Evolutionary conservation across 2,113 vertebrate species (phyloP).

Genomic region (Mirounga angustirostris): DNA sequence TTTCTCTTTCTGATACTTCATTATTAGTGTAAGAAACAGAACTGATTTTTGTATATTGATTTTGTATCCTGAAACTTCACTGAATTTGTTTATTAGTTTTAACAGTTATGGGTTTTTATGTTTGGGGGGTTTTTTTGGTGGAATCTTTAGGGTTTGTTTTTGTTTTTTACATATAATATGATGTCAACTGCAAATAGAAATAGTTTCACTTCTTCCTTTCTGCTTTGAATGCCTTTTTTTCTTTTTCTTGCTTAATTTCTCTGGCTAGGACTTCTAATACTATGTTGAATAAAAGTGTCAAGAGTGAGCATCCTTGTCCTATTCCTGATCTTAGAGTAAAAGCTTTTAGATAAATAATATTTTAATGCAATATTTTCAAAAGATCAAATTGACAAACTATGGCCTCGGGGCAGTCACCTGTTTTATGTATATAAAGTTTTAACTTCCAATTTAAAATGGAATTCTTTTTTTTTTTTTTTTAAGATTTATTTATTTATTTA

Average conservation of each 20-base stretch:
- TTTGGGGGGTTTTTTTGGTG: background rate
- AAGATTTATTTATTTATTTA: no score
- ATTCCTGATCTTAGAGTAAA: background rate
- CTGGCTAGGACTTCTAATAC: background rate
- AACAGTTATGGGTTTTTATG: background rate
- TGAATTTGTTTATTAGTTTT: background rate
- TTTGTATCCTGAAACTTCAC: background rate
- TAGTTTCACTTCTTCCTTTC: background rate
- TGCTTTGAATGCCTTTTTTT: background rate
- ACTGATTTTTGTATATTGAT: background rate
- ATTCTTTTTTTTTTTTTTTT: background rate
- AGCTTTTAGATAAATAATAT: background rate
- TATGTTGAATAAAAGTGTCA: background rate
- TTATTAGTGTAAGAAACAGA: background rate
- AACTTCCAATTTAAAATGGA: conserved; percentile 26
- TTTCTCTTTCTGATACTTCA: background rate
- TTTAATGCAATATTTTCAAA: background rate
- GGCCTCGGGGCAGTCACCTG: background rate
- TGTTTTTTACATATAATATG: background rate
- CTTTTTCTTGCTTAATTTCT: background rate
- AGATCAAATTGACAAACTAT: background rate
- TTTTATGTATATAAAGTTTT: background rate
- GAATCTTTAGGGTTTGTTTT: background rate
- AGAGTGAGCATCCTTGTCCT: background rate
- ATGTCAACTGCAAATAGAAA: background rate